A percentile compares a stretch with the other conserved stretches of the same genome.
phyloP scores from a whole-genome alignment of 2,113 vertebrate species.

The Collichthys lucidus region DNA sequence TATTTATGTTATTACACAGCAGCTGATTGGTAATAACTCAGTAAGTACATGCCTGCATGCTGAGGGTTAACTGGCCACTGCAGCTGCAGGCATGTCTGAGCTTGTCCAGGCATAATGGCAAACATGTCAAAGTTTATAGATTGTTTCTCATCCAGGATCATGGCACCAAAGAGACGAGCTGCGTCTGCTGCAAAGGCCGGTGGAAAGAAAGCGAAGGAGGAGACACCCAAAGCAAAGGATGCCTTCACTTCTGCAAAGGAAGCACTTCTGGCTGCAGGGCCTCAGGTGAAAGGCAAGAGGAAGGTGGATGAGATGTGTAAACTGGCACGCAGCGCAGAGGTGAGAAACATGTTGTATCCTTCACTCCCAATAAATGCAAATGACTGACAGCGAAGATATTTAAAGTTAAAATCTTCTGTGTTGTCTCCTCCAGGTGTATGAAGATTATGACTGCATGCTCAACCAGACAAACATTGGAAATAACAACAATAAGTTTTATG shows the following conservation, averaged over 20 bases:
- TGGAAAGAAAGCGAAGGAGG: constrained; percentile 83
- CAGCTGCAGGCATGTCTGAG: constrained; percentile 46
- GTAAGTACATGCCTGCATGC: not conserved
- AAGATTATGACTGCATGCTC: constrained; percentile 92
- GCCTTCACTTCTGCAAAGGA: constrained; percentile 83
- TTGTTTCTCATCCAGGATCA: constrained; percentile 48
- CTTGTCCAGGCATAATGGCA: constrained; percentile 42
- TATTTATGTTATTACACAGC: not conserved
- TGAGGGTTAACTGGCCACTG: not conserved
- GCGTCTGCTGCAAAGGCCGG: constrained; percentile 51
- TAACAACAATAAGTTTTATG: constrained; percentile 96
- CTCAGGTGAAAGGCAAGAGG: constrained; percentile 76
- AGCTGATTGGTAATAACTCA: not conserved
- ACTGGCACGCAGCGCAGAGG: constrained; percentile 41
- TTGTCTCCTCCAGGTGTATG: constrained; percentile 81
- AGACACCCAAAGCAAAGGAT: constrained; percentile 80
- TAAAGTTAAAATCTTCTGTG: rapidly evolving
- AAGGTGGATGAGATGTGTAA: constrained; percentile 83
- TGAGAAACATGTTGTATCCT: not conserved
- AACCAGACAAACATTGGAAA: constrained; percentile 91
- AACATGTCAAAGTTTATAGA: constrained; percentile 1
- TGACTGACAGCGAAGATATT: too few relatives aligned
- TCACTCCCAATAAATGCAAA: not conserved
- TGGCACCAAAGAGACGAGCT: constrained; percentile 87
- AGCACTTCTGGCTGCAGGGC: constrained; percentile 85